Evolutionary conservation across 2,888 invertebrate species (phyloP).

Genomic region (Idaea straminata): DNA sequence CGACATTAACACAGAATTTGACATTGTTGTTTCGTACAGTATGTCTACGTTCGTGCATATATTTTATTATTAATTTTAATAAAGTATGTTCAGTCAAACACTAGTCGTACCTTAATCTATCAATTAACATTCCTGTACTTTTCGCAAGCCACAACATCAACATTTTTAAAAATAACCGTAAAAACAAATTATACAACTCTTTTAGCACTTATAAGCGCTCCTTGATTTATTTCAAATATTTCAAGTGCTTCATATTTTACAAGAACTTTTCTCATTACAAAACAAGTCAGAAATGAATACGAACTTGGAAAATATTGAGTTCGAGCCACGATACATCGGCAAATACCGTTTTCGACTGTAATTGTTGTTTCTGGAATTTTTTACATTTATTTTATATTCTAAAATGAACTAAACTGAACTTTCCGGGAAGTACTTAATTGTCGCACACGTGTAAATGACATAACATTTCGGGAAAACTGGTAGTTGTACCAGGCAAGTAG

Average conservation of each 20-base stretch:
- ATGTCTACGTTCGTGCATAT: too few relatives aligned
- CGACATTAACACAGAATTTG: too few relatives aligned
- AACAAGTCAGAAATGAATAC: constrained; percentile 32
- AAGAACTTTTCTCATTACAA: constrained; percentile 46
- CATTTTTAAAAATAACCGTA: not conserved
- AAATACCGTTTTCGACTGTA: constrained; percentile 32
- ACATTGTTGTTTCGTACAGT: too few relatives aligned
- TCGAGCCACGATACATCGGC: constrained; percentile 30
- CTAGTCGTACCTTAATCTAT: too few relatives aligned
- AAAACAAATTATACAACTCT: not conserved
- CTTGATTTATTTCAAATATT: constrained; percentile 22
- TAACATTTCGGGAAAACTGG: constrained; percentile 17
- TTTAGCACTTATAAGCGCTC: constrained; percentile 1
- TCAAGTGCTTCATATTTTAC: constrained; percentile 36
- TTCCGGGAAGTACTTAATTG: constrained; percentile 28
- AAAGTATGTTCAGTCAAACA: too few relatives aligned
- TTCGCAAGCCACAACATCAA: not conserved
- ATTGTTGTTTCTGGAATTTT: constrained; percentile 33
- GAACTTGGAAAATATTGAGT: constrained; percentile 38
- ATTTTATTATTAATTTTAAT: too few relatives aligned
- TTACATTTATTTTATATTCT: constrained; percentile 26
- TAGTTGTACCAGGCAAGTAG: constrained; percentile 10
- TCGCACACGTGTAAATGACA: constrained; percentile 25
- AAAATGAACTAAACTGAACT: constrained; percentile 26
- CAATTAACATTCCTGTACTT: not conserved